A percentile compares a stretch with the other conserved stretches of the same genome.
Evolutionary conservation across 2,888 invertebrate species (phyloP).

Genomic region (Artemia sinica): DNA sequence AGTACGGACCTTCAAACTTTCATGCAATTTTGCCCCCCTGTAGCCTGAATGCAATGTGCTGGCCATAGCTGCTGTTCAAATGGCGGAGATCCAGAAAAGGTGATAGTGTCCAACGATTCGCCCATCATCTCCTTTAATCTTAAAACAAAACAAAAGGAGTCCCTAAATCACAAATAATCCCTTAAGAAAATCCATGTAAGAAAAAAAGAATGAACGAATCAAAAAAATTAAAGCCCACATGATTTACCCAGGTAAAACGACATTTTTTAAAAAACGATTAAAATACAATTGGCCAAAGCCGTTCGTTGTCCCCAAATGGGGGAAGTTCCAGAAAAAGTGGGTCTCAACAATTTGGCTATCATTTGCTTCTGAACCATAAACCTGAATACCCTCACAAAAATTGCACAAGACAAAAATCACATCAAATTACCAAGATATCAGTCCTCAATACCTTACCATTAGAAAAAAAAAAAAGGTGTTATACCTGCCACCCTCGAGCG

Average conservation of each 20-base stretch:
- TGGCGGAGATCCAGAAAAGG: slow-evolving; percentile 67
- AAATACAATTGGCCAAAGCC: not conserved
- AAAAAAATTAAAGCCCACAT: not conserved
- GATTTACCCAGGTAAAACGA: slow-evolving; percentile 16
- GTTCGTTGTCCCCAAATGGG: not conserved
- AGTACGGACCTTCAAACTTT: slow-evolving; percentile 53
- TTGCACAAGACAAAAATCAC: too few relatives aligned
- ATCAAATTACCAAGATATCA: too few relatives aligned
- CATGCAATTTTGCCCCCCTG: slow-evolving; percentile 84
- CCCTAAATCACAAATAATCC: too few relatives aligned
- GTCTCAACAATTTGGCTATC: too few relatives aligned
- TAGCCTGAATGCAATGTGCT: slow-evolving; percentile 82
- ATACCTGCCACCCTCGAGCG: too few relatives aligned
- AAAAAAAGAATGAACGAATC: slow-evolving; percentile 18
- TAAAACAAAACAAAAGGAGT: slow-evolving; percentile 22
- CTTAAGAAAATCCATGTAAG: too few relatives aligned
- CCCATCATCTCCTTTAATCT: slow-evolving; percentile 55
- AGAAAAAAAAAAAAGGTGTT: too few relatives aligned
- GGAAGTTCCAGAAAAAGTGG: too few relatives aligned
- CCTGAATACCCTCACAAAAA: too few relatives aligned
- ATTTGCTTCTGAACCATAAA: too few relatives aligned
- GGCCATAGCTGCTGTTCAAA: slow-evolving; percentile 87
- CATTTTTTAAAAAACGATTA: not conserved
- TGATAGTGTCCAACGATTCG: slow-evolving; percentile 77
- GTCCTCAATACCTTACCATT: too few relatives aligned